Conservation (phyloP, 2,888 invertebrate genomes). For the Agonopterix arenella region DNA sequence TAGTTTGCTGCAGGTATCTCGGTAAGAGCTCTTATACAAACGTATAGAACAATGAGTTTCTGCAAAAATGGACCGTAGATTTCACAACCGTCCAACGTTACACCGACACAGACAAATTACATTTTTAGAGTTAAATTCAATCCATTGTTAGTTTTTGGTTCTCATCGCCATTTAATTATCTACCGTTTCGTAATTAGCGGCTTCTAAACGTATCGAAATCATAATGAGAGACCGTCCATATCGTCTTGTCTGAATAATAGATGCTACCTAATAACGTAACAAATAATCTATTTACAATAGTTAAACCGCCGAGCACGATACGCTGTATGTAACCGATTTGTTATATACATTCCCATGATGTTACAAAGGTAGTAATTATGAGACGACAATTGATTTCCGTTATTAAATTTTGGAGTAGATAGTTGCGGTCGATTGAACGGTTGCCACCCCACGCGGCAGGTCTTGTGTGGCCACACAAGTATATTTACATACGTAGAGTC, state of each 20-base stretch:
- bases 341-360: conserved; percentile 34
- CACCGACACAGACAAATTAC: conserved; percentile 5
- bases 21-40: background rate
- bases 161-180: conserved; percentile 67
- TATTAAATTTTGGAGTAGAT: conserved; percentile 50
- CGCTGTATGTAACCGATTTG: conserved; percentile 7
- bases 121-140: conserved; percentile 40
- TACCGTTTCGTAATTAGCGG: conserved; percentile 62
- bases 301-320: conserved; percentile 12
- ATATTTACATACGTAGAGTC: conserved; percentile 59
- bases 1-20: no score
- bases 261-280: conserved; percentile 34
- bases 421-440: conserved; percentile 36
- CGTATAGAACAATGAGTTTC: conserved; percentile 33
- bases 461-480: conserved; percentile 27
- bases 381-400: conserved; percentile 61
- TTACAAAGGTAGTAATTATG: conserved; percentile 39
- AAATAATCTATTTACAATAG: conserved; percentile 30
- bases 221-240: conserved; percentile 50
- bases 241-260: conserved; percentile 47
- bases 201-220: conserved; percentile 58
- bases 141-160: conserved; percentile 66
- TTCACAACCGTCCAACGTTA: conserved; percentile 30
- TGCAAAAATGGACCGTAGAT: conserved; percentile 24
- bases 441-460: conserved; percentile 30